A percentile compares a stretch with the other conserved stretches of the same genome.
These are phyloP conservation scores for Eueremaeus valkanovi DNA, from an alignment of 2,888 invertebrate species.

Conservation along the genomic window DNA sequence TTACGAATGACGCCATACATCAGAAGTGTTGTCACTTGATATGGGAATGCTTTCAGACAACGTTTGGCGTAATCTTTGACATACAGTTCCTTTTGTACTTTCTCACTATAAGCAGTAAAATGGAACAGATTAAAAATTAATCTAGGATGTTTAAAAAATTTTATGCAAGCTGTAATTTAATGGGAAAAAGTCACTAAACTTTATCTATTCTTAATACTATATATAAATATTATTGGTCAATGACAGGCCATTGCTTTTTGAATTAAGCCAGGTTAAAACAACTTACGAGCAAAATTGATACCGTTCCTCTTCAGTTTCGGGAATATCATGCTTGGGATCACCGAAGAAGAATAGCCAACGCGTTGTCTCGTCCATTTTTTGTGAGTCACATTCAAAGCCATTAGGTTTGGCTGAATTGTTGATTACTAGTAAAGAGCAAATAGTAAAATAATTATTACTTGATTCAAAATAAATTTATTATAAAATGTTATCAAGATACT, in stretches of 20 bases:
- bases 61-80: slow-evolving; percentile 36
- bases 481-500: background rate
- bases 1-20: slow-evolving; percentile 38
- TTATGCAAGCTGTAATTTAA: background rate
- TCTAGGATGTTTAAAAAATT: background rate
- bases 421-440: background rate
- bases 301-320: slow-evolving; percentile 1
- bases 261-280: too few relatives aligned
- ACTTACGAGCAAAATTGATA: slow-evolving; percentile 38
- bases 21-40: slow-evolving; percentile 38
- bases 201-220: background rate
- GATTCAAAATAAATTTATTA: background rate
- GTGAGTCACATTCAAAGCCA: background rate
- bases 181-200: too few relatives aligned
- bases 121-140: too few relatives aligned
- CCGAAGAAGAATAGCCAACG: slow-evolving; percentile 39
- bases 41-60: slow-evolving; percentile 37
- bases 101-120: too few relatives aligned
- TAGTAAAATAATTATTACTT: background rate
- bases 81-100: slow-evolving; percentile 35
- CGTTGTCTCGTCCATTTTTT: slow-evolving; percentile 31
- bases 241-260: too few relatives aligned
- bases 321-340: slow-evolving; percentile 26
- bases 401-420: background rate
- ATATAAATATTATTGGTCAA: too few relatives aligned